Evolutionary conservation across 2,113 vertebrate species (phyloP).

Genomic region (Microtus montanus): DNA sequence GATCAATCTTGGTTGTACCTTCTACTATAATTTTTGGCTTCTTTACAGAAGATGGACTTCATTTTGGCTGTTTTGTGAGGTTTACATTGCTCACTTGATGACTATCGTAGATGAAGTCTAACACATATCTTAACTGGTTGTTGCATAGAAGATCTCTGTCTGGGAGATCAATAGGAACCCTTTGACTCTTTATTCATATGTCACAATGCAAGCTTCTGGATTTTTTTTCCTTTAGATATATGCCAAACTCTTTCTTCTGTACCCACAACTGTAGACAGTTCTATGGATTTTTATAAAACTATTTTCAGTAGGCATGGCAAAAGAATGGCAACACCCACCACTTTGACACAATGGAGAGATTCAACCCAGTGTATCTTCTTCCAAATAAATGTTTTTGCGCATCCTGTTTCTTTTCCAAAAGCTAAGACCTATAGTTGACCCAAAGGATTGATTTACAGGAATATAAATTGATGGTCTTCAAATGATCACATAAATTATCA

Average conservation of each 20-base stretch:
- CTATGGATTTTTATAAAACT: not conserved
- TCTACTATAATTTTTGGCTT: not conserved
- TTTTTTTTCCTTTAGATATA: not conserved
- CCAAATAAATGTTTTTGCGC: not conserved
- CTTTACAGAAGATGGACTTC: not conserved
- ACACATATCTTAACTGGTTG: not conserved
- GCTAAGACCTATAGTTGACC: not conserved
- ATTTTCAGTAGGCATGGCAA: not conserved
- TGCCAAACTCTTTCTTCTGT: not conserved
- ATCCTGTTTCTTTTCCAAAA: not conserved
- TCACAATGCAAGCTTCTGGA: not conserved
- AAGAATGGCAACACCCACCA: not conserved
- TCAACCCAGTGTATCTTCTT: not conserved
- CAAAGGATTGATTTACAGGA: not conserved
- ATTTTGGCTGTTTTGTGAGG: not conserved
- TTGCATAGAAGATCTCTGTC: not conserved
- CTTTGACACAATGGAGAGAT: not conserved
- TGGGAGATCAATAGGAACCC: accelerated
- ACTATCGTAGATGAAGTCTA: not conserved
- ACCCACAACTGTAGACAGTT: not conserved
- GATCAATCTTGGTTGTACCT: not conserved
- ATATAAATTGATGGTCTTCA: not conserved
- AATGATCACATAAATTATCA: not conserved
- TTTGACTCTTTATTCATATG: not conserved
- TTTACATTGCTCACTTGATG: not conserved